Evolutionary conservation across 2,888 invertebrate genomes (phyloP), one percentile per base, ranked within the genome.

Genomic region (Drosophila siamana): DNA sequence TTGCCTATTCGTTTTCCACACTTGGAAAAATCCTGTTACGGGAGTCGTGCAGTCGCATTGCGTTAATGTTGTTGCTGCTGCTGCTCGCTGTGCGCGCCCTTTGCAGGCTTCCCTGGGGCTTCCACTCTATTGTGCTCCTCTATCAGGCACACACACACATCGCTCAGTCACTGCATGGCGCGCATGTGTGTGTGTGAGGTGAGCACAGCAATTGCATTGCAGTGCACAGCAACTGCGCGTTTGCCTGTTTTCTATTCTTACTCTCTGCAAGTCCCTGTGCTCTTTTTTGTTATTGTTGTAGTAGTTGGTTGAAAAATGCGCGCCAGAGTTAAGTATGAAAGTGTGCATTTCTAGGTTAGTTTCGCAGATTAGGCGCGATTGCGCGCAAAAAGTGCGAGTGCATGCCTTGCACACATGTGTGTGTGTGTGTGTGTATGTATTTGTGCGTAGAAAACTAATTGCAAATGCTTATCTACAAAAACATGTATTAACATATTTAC

Each of bases 21-120:
- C 33, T 47, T 41, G 51, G 67, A 72, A 69, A 55, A 68, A 79
- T 85, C 77, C 74, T 81, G 79, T 77, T 83, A 81, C 65, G 55
- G 59, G 41, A 36, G 30, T 15, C 28, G 57, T 48, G 60, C 63
- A 63, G 67, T 67, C 63, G 63, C 40, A 8, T 38, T 24, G 11
- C 13, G 47, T 60, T 61, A 41, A 36, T 26, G 30, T 57, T 47
- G 43, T 9, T 69, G 40, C 64, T 75, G 47, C 61, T 74, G 41
- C 50, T 73, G 60, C n/a, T 60, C 62, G 33, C 54, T 60, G 60
- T 64, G 74, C 77, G 82, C 80, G 82, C 82, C 78, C 59, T 82
- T 80, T 66, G 51, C 48, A 65, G 78, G 85, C 79, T 82, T 83
- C 78, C 40, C 43, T 50, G 28, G n/a, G 19, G 11, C 28, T 28